Conservation (phyloP, 2,797 vertebrate species). For the Pyrocephalus nanus region DNA sequence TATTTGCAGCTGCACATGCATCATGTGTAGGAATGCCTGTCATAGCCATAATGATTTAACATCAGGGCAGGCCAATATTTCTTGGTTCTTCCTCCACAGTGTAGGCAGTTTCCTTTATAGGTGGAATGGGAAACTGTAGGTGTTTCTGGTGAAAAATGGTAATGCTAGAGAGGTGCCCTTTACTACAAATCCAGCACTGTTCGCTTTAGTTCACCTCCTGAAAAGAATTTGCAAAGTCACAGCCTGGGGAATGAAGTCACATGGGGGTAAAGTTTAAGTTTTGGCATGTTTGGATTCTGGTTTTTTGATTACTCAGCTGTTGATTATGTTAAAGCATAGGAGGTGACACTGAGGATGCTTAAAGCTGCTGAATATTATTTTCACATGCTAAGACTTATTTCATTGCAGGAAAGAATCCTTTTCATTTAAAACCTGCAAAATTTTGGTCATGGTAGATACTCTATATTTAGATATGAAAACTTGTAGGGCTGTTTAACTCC, state of each 20-base stretch:
- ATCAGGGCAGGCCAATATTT: slow-evolving; percentile 67
- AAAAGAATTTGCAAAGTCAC: slow-evolving; percentile 35
- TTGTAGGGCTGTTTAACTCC: background rate
- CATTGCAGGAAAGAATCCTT: background rate
- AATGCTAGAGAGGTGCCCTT: slow-evolving; percentile 57
- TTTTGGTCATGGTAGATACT: background rate
- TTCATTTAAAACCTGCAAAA: background rate
- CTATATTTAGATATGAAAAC: background rate
- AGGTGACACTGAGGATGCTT: background rate
- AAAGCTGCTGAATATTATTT: background rate
- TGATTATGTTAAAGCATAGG: background rate
- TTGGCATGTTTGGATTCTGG: background rate
- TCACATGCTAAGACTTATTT: background rate
- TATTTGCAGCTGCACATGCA: slow-evolving; percentile 73
- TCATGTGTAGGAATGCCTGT: slow-evolving; percentile 73
- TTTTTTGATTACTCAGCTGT: background rate
- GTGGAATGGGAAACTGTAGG: slow-evolving; percentile 58
- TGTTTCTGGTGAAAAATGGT: slow-evolving; percentile 72
- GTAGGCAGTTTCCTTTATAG: slow-evolving; percentile 71
- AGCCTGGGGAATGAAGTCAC: background rate
- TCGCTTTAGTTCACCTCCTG: background rate
- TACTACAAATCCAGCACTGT: slow-evolving; percentile 40
- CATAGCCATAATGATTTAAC: slow-evolving; percentile 70
- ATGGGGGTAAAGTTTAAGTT: background rate
- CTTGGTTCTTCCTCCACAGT: slow-evolving; percentile 67